A percentile compares a stretch with the other conserved stretches of the same genome.
Conservation (phyloP, 2,797 vertebrate species). For the Myotis pilosus region DNA sequence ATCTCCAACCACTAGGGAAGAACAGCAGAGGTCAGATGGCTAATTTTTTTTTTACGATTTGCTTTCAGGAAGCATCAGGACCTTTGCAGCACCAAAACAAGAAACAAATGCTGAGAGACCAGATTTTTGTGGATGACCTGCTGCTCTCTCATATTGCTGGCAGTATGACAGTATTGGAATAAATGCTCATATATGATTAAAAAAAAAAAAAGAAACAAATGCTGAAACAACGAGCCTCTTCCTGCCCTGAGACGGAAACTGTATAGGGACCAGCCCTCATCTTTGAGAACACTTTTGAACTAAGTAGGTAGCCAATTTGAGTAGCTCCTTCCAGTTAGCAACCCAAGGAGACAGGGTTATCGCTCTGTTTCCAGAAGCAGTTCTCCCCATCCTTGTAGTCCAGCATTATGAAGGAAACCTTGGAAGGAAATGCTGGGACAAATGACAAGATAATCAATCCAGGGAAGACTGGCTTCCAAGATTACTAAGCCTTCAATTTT, state of each 20-base stretch:
- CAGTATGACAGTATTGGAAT: too few species aligned
- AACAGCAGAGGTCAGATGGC: not conserved
- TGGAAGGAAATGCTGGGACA: not conserved
- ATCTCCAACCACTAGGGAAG: not conserved
- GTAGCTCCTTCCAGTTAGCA: not conserved
- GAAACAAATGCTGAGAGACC: not conserved
- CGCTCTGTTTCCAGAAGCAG: slow-evolving; percentile 26
- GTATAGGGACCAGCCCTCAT: not conserved
- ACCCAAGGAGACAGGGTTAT: not conserved
- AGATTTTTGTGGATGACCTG: too few species aligned
- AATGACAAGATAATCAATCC: slow-evolving; percentile 46
- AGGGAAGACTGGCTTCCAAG: slow-evolving; percentile 12
- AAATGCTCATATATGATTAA: too few species aligned
- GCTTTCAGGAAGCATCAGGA: not conserved
- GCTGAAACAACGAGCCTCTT: not conserved
- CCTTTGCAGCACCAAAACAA: slow-evolving; percentile 4
- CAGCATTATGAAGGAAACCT: slow-evolving; percentile 19
- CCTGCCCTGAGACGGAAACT: not conserved
- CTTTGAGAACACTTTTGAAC: slow-evolving; percentile 25
- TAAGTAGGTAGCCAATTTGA: not conserved
- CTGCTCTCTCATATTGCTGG: too few species aligned
- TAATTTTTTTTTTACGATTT: slow-evolving; percentile 11
- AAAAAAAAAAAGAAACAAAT: not conserved
- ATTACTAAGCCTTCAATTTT: slow-evolving; percentile 53
- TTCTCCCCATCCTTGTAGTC: not conserved